A percentile compares a stretch with the other conserved stretches of the same genome.
Conservation (phyloP, 1,140 invertebrate species). For the Drosophila novamexicana region DNA sequence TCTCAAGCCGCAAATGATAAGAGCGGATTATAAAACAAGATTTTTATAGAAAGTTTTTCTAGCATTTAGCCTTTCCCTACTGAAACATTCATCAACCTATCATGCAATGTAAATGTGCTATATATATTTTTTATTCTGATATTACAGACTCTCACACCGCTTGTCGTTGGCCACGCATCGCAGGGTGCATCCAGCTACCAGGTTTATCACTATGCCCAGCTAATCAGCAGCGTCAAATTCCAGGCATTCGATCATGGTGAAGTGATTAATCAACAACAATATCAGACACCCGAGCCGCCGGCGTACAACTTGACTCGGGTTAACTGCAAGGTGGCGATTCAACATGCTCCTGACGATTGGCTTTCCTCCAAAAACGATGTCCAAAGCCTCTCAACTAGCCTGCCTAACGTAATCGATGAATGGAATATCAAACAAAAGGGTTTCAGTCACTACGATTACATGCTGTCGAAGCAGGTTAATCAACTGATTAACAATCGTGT, state of each 20-base stretch:
- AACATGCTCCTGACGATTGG: constrained; percentile 50
- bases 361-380: constrained; percentile 31
- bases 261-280: constrained; percentile 21
- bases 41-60: too few species aligned
- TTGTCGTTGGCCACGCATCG: constrained; percentile 44
- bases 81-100: too few species aligned
- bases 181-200: constrained; percentile 48
- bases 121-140: background rate
- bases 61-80: too few species aligned
- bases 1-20: too few species aligned
- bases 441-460: constrained; percentile 56
- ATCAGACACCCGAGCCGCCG: background rate
- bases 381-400: background rate
- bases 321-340: constrained; percentile 33
- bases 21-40: too few species aligned
- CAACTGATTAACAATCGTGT: constrained; percentile 33
- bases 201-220: constrained; percentile 56
- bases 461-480: constrained; percentile 46
- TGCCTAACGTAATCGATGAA: constrained; percentile 48
- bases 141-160: constrained; percentile 43
- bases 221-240: constrained; percentile 16
- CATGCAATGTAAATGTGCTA: too few species aligned
- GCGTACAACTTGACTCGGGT: constrained; percentile 42
- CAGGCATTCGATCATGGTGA: constrained; percentile 36
- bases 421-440: background rate